Base-by-base conservation (phyloP, 2,797 vertebrate genomes). In the Parotocinclus haroldoi region DNA sequence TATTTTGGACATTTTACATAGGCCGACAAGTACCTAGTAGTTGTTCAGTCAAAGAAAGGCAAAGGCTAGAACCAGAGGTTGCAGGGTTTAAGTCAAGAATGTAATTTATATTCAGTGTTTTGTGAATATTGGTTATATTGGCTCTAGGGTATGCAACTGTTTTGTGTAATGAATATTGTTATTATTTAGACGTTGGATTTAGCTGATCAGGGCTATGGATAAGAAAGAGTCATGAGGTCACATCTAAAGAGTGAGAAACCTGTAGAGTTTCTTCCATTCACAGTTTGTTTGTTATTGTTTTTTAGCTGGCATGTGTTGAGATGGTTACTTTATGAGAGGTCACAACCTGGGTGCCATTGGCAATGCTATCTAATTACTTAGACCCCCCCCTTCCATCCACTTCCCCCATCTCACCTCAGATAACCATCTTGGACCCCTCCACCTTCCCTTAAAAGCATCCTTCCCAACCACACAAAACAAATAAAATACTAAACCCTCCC, bases 251-350 rank as follows among this genome's bases (percentile, higher is more conserved):
- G 27, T 39, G 39, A 64, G 57, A 66, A 72, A 69, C 65, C 36
- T 44, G 48, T 16, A 52, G 46, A 61, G 55, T n/a, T 17, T 75
- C 70, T 58, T 76, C 69, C 42, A 80, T 67, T 60, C 68, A 58
- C 59, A 46, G 71, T 81, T 80, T 90, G 88, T 82, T 87, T 88
- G 81, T 85, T 87, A 82, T 90, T 86, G 81, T 60, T 72, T 40
- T 67, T 53, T 83, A 67, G 66, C 71, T 74, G 84, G 80, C 84
- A 87, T 88, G 85, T 76, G 74, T 76, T 78, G 65, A 76, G 64
- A 74, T 52, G 66, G 66, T 74, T 61, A 77, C 69, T 71, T 70
- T 63, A 63, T 82, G 83, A 86, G 86, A 83, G 86, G 85, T 69
- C 80, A 80, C 40, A 85, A 90, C 84, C 85, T 84, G n/a, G 59